A percentile compares a stretch with the other conserved stretches of the same genome.
phyloP scores from a whole-genome alignment of 2,797 vertebrate genomes.

The Bovichtus variegatus region DNA sequence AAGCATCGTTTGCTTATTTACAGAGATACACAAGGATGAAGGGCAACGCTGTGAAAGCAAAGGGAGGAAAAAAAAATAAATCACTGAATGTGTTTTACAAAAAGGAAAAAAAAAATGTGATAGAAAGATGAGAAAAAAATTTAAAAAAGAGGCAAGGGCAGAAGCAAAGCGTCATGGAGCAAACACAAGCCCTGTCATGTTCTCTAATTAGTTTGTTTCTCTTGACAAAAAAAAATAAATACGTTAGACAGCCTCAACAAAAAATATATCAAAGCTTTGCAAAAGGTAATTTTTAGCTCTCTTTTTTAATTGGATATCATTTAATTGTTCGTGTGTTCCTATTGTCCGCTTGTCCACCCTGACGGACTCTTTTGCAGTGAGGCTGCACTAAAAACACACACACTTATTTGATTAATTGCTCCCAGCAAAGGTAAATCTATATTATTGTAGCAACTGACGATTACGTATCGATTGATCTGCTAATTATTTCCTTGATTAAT shows the following conservation, averaged over 20 bases:
- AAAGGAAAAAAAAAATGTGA: neutral
- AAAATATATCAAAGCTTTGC: constrained; percentile 3
- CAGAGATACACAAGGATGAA: neutral
- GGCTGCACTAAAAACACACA: neutral
- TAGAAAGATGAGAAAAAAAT: neutral
- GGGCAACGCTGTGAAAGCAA: neutral
- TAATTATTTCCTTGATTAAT: too few relatives aligned
- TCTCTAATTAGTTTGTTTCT: constrained; percentile 23
- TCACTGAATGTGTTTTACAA: neutral
- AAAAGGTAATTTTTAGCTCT: neutral
- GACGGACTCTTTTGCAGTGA: neutral
- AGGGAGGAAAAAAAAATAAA: neutral
- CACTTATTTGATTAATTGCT: neutral
- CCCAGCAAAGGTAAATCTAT: neutral
- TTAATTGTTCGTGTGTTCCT: constrained; percentile 1
- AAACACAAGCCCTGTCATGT: neutral
- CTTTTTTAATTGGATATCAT: constrained; percentile 14
- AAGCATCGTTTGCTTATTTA: constrained; percentile 31
- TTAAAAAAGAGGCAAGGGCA: neutral
- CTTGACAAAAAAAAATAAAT: neutral
- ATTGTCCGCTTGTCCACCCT: neutral
- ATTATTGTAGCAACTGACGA: neutral
- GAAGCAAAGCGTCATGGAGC: neutral
- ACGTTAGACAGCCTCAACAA: neutral
- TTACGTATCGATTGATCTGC: too few relatives aligned